These are phyloP conservation scores for honey bee (Apis mellifera) DNA, from an alignment of 1,140 invertebrate genomes.

Conservation along the genomic window Amel_HAv3.1 CM009946.2:6771001-6771500, in stretches of 20 bases:
- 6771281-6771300: slow-evolving; percentile 62
- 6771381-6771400: not conserved
- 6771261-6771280: slow-evolving; percentile 21
- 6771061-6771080: slow-evolving; percentile 80
- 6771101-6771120: slow-evolving; percentile 80
- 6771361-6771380: slow-evolving; percentile 16
- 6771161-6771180: slow-evolving; percentile 68
- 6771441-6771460: slow-evolving; percentile 7
- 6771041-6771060: slow-evolving; percentile 82
- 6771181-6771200: slow-evolving; percentile 65
- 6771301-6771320: slow-evolving; percentile 48
- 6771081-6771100: slow-evolving; percentile 81
- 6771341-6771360: slow-evolving; percentile 4
- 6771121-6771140: slow-evolving; percentile 80
- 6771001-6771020: not conserved
- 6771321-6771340: slow-evolving; percentile 35
- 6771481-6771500: not conserved
- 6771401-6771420: slow-evolving; percentile 21
- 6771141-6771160: slow-evolving; percentile 80
- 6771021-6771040: slow-evolving; percentile 60
- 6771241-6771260: slow-evolving; percentile 23
- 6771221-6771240: slow-evolving; percentile 80
- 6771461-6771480: slow-evolving; percentile 56
- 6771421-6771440: not conserved
- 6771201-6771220: slow-evolving; percentile 80